phyloP scores from a whole-genome alignment of 2,888 invertebrate species.

The Noctua janthe region DNA sequence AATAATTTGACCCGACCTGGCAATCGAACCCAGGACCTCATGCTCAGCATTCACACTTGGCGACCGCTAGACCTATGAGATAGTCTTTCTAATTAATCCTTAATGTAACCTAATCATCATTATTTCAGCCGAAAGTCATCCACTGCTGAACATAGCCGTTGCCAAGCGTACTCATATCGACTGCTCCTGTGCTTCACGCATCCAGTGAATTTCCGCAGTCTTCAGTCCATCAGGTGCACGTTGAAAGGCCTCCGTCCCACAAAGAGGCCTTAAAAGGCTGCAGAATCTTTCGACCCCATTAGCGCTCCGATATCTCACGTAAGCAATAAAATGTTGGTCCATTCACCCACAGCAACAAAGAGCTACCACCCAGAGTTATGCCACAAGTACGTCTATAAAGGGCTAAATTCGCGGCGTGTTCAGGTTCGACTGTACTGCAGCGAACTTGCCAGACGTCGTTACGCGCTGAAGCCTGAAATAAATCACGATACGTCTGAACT shows the following conservation, averaged over 20 bases:
- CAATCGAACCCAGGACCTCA: not conserved
- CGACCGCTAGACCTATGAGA: not conserved
- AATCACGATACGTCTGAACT: slow-evolving; percentile 59
- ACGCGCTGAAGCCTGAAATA: slow-evolving; percentile 45
- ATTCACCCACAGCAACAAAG: not conserved
- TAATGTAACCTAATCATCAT: not conserved
- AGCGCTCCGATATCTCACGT: not conserved
- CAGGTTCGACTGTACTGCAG: slow-evolving; percentile 48
- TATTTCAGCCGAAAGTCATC: not conserved
- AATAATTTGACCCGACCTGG: not conserved
- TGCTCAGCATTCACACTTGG: not conserved
- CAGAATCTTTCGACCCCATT: not conserved
- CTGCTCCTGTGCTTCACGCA: not conserved
- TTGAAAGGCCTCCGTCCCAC: not conserved
- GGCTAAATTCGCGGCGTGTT: not conserved
- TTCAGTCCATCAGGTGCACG: not conserved
- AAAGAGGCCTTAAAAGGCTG: not conserved
- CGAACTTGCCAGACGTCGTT: slow-evolving; percentile 59
- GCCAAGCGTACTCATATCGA: not conserved
- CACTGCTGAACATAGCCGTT: not conserved
- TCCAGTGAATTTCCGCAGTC: not conserved
- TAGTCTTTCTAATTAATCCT: not conserved
- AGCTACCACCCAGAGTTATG: not conserved
- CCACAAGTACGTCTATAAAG: not conserved
- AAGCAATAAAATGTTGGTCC: not conserved